These are phyloP conservation scores for Platygyra sinensis DNA, from an alignment of 64 coral and sea anemone species.

Conservation along the genomic window DNA sequence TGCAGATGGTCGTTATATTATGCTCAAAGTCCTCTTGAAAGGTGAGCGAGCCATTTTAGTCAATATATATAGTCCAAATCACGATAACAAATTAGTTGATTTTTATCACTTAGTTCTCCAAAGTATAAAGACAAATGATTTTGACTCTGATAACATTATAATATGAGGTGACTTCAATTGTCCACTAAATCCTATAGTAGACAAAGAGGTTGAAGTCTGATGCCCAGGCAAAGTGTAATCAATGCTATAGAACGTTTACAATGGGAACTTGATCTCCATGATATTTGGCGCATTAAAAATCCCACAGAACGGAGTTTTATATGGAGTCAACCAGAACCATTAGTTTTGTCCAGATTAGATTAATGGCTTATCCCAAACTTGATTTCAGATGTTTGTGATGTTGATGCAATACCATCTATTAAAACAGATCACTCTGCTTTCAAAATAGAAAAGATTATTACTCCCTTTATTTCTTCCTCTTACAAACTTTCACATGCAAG, in stretches of 20 bases:
- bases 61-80: slow-evolving; percentile 1
- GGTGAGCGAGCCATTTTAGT: neutral
- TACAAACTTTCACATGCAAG: no score
- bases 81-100: neutral
- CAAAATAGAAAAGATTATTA: no score
- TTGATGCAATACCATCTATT: no score
- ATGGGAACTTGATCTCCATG: no score
- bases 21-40: neutral
- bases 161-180: slow-evolving; percentile 25
- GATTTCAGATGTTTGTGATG: no score
- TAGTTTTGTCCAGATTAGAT: neutral
- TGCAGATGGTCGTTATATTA: neutral
- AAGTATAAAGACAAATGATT: neutral
- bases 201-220: slow-evolving; percentile 32
- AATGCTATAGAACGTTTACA: slow-evolving; percentile 5
- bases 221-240: slow-evolving; percentile 39
- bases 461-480: no score
- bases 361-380: slow-evolving; percentile 9
- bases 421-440: no score
- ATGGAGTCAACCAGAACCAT: slow-evolving; percentile 17
- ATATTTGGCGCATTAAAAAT: no score
- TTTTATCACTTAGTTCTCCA: neutral
- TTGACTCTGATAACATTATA: slow-evolving; percentile 2
- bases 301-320: neutral
- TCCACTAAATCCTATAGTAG: slow-evolving; percentile 20